phyloP scores from a whole-genome alignment of 2,113 vertebrate species.

The Pteropus alecto region DNA sequence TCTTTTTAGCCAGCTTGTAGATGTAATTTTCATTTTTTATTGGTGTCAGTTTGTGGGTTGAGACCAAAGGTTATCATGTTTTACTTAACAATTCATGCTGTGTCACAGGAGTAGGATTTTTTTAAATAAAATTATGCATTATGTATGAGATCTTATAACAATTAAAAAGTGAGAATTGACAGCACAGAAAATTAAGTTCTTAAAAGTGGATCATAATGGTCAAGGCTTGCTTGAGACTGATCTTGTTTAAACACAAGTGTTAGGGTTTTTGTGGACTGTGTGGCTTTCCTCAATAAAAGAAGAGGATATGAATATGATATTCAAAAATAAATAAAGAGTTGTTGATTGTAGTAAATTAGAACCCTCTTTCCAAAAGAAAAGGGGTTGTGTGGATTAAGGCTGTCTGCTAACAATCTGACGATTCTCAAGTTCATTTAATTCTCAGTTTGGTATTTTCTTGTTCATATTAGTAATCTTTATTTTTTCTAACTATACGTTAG shows the following conservation, averaged over 20 bases:
- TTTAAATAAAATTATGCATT: conserved; percentile 73
- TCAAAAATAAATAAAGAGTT: neutral
- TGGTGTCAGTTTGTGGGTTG: neutral
- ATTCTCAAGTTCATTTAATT: neutral
- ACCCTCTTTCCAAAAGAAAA: neutral
- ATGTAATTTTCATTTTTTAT: conserved; percentile 58
- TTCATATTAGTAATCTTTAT: neutral
- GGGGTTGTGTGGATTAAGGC: neutral
- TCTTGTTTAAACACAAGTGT: neutral
- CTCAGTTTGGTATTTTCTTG: neutral
- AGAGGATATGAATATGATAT: neutral
- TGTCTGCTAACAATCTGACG: neutral
- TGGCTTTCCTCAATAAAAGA: conserved; percentile 9
- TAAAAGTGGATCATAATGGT: conserved; percentile 56
- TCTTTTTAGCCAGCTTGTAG: neutral
- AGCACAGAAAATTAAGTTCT: conserved; percentile 64
- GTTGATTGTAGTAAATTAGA: neutral
- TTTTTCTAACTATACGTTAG: neutral
- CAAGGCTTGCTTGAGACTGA: neutral
- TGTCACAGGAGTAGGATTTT: conserved; percentile 47
- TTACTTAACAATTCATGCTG: conserved; percentile 23
- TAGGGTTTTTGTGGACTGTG: neutral
- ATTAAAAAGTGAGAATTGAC: conserved; percentile 66
- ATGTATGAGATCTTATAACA: conserved; percentile 76
- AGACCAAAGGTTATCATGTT: conserved; percentile 28